Base-by-base conservation (phyloP, 2,113 vertebrate species). In the Cromileptes altivelis region DNA sequence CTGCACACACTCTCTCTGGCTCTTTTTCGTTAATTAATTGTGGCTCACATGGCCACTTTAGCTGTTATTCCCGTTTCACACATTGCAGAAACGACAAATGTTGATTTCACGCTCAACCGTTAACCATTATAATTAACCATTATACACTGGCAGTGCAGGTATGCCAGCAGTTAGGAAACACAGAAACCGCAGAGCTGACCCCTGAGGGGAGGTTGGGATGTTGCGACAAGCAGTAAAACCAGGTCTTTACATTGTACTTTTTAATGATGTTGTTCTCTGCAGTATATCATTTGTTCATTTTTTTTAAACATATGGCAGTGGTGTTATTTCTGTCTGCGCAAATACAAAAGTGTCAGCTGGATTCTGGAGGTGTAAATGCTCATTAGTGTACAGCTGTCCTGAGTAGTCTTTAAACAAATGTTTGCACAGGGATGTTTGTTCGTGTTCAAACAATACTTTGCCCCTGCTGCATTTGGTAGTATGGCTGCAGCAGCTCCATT, bases 361-460 rank as follows among this genome's bases (percentile, higher is more conserved):
- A 65, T 37, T 49, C 25, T 18, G 2, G 47, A 57, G 11, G n/a
- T 63, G 40, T 42, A 82, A 13, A n/a, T 33, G 7, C 27, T 65
- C 33, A 40, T 47, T 47, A 40, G 19, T 25, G n/a, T n/a, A 8
- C 58, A 72, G 72, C 19, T 76, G 55, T 10, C 50, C 18, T 19
- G 4, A 71, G 37, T 63, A n/a, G n/a, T 53, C 86, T 69, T 21
- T 30, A 37, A 30, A 15, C 49, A 47, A 61, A 57, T 87, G 70
- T 87, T 85, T 84, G 55, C 65, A 58, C 49, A 71, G 58, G 19
- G 42, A 27, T 84, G 42, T 80, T 80, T 80, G 15, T 17, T 23
- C 53, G 58, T 21, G 33, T 14, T 49, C 49, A 13, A 68, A 58
- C 84, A 76, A 30, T 21, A 8, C 56, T 63, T 19, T n/a, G 19